These are phyloP conservation scores for Microcebus ravelobensis DNA, from an alignment of 2,113 vertebrate species.

Conservation along the genomic window DNA sequence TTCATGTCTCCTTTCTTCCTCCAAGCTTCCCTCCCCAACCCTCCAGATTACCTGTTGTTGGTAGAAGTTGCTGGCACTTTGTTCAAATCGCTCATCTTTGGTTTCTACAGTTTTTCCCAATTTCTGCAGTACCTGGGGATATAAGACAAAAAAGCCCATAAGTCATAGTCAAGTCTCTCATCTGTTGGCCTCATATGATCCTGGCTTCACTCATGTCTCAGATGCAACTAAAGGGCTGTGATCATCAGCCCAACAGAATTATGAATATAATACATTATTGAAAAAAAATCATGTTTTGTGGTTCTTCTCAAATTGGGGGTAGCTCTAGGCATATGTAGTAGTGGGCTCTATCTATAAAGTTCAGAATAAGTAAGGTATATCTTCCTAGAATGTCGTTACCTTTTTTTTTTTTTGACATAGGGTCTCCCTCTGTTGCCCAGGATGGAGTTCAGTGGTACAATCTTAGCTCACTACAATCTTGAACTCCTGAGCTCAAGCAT, in stretches of 20 bases:
- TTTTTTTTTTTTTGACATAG: background rate
- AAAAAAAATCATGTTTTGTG: slow-evolving; percentile 5
- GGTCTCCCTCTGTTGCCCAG: background rate
- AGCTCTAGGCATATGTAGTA: background rate
- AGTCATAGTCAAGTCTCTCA: background rate
- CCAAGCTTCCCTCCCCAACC: background rate
- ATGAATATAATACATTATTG: background rate
- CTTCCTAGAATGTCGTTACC: slow-evolving; percentile 29
- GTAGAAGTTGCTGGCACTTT: slow-evolving; percentile 86
- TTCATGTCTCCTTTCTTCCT: background rate
- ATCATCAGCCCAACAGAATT: background rate
- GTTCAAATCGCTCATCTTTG: slow-evolving; percentile 94
- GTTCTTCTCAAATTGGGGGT: slow-evolving; percentile 45
- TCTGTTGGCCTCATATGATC: background rate
- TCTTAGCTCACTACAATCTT: background rate
- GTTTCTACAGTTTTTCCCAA: slow-evolving; percentile 94
- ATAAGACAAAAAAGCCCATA: slow-evolving; percentile 1
- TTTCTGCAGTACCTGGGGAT: slow-evolving; percentile 93
- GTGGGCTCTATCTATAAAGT: background rate
- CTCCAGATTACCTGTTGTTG: slow-evolving; percentile 92
- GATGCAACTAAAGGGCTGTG: background rate
- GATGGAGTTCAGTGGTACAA: background rate
- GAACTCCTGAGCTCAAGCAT: background rate
- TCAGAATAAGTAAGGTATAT: background rate
- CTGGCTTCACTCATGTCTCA: background rate